Base-by-base conservation (phyloP, 2,797 vertebrate species). In the Brotula barbata region DNA sequence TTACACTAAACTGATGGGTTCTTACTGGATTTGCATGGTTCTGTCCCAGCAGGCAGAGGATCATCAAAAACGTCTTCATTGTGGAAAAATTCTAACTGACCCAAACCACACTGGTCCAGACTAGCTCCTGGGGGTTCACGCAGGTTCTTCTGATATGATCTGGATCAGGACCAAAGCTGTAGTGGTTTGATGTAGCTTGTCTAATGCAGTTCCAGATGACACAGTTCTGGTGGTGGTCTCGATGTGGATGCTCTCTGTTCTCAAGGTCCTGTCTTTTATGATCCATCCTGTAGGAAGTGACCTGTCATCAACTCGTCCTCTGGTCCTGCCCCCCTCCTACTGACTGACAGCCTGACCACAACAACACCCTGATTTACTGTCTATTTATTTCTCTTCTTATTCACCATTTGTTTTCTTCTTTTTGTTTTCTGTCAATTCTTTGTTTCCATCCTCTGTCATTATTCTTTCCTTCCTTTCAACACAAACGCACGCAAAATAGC, bases 11-110 rank as follows among this genome's bases (percentile, higher is more conserved):
- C 15, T 2, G 3, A 49, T 22, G 20, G 2, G 3, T 0, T 44
- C 73, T 71, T 64, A 80, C 77, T 3, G 69, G 50, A 1, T 0
- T 19, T 7, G 66, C 73, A 51, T 51, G 66, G 70, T 51, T 53
- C 57, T 58, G 77, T 34, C 58, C 59, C 70, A 80, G 52, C 33
- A 77, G 57, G 12, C n/a, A 28, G 13, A 71, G 0, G 4, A 42
- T 11, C 31, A 73, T 11, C 63, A 80, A 3, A 34, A 76, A 33
- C 44, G 40, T 43, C 70, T 69, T 73, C 77, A 80, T 73, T 13
- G 44, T 68, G 57, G 33, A 39, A 28, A 28, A 28, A 28, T 28
- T 8, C 25, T 28, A 8, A 28, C 25, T 28, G 25, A 28, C n/a
- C 5, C 16, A 22, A n/a, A 1, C 39, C 0, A 3, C 7, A 33